phyloP scores from a whole-genome alignment of 2,888 invertebrate genomes.

The Hemistola chrysoprasaria region DNA sequence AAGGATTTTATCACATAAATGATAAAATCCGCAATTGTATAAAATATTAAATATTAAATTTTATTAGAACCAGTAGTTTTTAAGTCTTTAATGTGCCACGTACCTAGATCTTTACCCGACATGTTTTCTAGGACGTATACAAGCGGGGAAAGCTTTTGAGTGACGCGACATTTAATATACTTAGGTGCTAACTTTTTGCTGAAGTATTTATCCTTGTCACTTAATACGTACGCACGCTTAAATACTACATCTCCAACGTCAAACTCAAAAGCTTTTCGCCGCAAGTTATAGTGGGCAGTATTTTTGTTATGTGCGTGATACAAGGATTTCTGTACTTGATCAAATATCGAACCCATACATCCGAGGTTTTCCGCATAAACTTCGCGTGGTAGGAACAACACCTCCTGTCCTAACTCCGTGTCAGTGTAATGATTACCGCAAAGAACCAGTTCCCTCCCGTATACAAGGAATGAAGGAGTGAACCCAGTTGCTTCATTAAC shows the following conservation, averaged over 20 bases:
- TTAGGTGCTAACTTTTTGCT: slow-evolving; percentile 30
- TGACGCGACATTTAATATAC: slow-evolving; percentile 20
- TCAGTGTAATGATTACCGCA: not conserved
- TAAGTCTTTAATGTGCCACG: slow-evolving; percentile 26
- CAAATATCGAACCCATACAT: too few relatives aligned
- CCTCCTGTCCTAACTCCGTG: too few relatives aligned
- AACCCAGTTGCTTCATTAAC: too few relatives aligned
- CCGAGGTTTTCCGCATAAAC: too few relatives aligned
- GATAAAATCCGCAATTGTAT: too few relatives aligned
- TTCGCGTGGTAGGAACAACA: too few relatives aligned
- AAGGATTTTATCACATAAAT: too few relatives aligned
- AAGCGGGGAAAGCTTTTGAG: slow-evolving; percentile 19
- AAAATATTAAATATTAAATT: too few relatives aligned
- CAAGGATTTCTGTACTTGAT: slow-evolving; percentile 17
- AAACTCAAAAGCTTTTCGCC: slow-evolving; percentile 23
- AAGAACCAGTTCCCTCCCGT: not conserved
- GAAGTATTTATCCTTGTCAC: slow-evolving; percentile 28
- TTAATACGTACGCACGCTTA: slow-evolving; percentile 19
- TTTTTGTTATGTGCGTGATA: slow-evolving; percentile 17
- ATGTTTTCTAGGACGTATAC: slow-evolving; percentile 26
- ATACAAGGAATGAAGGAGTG: too few relatives aligned
- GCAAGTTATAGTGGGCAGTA: slow-evolving; percentile 20
- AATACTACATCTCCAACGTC: slow-evolving; percentile 21
- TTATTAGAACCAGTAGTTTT: too few relatives aligned
- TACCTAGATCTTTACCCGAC: slow-evolving; percentile 18